These are phyloP conservation scores for Drosophila melanica DNA, from an alignment of 1,140 invertebrate genomes.

Conservation along the genomic window DNA sequence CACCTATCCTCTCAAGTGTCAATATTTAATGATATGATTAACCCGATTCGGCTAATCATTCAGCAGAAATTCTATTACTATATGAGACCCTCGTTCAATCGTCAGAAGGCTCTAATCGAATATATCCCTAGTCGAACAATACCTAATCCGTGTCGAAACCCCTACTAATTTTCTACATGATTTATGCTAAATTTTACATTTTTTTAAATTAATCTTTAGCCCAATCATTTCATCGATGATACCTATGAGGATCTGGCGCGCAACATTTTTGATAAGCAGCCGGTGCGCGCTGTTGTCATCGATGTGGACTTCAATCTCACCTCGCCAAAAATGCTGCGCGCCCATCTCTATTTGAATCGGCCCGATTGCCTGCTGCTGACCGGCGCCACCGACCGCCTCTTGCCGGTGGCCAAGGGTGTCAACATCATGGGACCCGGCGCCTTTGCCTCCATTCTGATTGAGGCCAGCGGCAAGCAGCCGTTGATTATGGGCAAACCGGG, in stretches of 20 bases:
- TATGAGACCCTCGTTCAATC: not conserved
- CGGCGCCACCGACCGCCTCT: conserved; percentile 84
- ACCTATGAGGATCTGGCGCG: conserved; percentile 70
- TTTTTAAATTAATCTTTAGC: too few species aligned
- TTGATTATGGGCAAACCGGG: conserved; percentile 86
- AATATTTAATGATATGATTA: too few species aligned
- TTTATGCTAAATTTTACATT: too few species aligned
- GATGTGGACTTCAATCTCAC: conserved; percentile 85
- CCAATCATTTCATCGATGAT: conserved; percentile 63
- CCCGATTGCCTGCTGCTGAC: conserved; percentile 84
- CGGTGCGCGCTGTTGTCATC: conserved; percentile 85
- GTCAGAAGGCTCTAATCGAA: too few species aligned
- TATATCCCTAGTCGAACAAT: too few species aligned
- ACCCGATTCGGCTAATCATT: not conserved
- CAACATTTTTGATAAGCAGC: conserved; percentile 81
- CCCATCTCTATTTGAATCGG: conserved; percentile 83
- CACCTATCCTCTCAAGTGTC: too few species aligned
- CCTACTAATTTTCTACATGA: too few species aligned
- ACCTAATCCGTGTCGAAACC: too few species aligned
- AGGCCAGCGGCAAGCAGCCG: conserved; percentile 82
- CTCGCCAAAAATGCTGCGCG: conserved; percentile 84
- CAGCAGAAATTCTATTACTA: not conserved
- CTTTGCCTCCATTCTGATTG: conserved; percentile 84
- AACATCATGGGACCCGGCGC: conserved; percentile 83
- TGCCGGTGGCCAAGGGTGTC: conserved; percentile 77